Conservation (phyloP, 2,888 invertebrate species). For the Aquatica leii region DNA sequence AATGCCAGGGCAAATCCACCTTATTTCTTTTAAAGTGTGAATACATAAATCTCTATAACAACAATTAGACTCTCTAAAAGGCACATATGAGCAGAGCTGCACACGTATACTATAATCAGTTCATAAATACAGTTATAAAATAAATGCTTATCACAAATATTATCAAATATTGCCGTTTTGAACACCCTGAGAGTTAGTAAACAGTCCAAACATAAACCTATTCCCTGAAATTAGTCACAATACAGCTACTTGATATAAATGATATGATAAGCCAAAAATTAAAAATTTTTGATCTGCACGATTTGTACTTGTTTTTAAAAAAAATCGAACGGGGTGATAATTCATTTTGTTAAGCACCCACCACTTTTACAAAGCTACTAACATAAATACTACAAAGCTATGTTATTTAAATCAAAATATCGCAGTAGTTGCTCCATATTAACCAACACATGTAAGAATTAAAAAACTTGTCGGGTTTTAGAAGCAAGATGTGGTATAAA, state of each 20-base stretch:
- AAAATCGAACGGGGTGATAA: neutral
- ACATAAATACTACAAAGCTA: slow-evolving; percentile 28
- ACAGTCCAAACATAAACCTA: slow-evolving; percentile 25
- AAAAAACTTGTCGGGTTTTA: neutral
- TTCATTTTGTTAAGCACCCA: slow-evolving; percentile 16
- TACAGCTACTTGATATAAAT: slow-evolving; percentile 5
- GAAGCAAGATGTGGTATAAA: neutral
- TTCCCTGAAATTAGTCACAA: slow-evolving; percentile 27
- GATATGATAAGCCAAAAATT: slow-evolving; percentile 6
- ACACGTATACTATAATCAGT: slow-evolving; percentile 48
- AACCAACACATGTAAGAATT: neutral
- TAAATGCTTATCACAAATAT: slow-evolving; percentile 34
- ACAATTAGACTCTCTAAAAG: slow-evolving; percentile 45
- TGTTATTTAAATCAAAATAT: slow-evolving; percentile 3
- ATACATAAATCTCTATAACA: slow-evolving; percentile 17
- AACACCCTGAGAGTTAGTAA: slow-evolving; percentile 41
- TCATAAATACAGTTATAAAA: slow-evolving; percentile 35
- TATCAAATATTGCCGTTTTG: slow-evolving; percentile 38
- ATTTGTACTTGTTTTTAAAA: neutral
- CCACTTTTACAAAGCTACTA: slow-evolving; percentile 19
- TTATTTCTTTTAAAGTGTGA: slow-evolving; percentile 7
- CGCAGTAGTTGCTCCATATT: slow-evolving; percentile 1
- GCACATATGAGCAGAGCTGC: slow-evolving; percentile 60
- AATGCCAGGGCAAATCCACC: slow-evolving; percentile 7
- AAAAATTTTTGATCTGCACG: neutral